Base-by-base conservation (phyloP, 2,888 invertebrate species). In the Diploptera punctata region DNA sequence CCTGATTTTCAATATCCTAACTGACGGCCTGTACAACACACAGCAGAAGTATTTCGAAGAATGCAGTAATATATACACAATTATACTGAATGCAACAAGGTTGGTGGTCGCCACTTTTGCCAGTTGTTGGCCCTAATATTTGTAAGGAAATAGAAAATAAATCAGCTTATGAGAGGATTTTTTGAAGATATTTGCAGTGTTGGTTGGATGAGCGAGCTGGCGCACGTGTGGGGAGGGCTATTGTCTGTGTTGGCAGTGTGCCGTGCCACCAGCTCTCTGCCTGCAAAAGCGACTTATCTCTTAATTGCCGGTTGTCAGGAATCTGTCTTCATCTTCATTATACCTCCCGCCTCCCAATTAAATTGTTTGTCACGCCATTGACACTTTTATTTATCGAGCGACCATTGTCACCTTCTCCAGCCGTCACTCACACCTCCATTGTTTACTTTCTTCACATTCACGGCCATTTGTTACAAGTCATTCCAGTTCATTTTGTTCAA, bases 181-280 rank as follows among this genome's bases (percentile, higher is more conserved):
- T n/a, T n/a, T n/a, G n/a, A n/a, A n/a, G n/a, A n/a, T n/a, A n/a
- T n/a, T n/a, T n/a, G n/a, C n/a, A n/a, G n/a, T n/a, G n/a, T n/a
- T n/a, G n/a, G n/a, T n/a, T n/a, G n/a, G n/a, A n/a, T n/a, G n/a
- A n/a, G n/a, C n/a, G n/a, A 1, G 26, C 54, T 10, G 26, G 16
- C 24, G 24, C 54, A 13, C 57, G n/a, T 29, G 57, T 57, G 57
- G n/a, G 29, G 10, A n/a, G 62, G 70, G 31, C 65, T 61, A 65
- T 65, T 65, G 82, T 82, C 81, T 80, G 78, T 80, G 80, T 81
- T 83, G 82, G 82, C 82, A 82, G 76, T 76, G 79, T 77, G 81
- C 81, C 81, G 80, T 68, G 79, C 81, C 10, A 80, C 82, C 81
- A 80, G 10, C 2, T 10, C n/a, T 16, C 3, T 43, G 43, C 62